Conservation (phyloP, 2,797 vertebrate genomes). For the Delichon dasypus region DNA sequence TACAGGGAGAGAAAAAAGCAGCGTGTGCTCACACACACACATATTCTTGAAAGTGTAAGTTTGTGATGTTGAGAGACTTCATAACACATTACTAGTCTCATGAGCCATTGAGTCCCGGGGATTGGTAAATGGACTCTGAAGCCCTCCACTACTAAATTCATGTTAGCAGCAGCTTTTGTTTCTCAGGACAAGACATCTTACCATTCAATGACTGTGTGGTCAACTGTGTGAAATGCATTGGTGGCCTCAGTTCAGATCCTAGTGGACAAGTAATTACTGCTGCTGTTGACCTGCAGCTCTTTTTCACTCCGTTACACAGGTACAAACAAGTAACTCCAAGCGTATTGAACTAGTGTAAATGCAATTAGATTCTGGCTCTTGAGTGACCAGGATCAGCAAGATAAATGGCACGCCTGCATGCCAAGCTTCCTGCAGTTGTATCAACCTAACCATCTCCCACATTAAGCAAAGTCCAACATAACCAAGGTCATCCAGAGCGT, state of each 20-base stretch:
- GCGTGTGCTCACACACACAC: neutral
- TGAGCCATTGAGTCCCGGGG: constrained; percentile 40
- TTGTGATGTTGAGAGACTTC: constrained; percentile 18
- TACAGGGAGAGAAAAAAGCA: neutral
- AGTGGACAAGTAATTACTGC: constrained; percentile 39
- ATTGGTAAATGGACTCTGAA: constrained; percentile 56
- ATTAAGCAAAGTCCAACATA: accelerated
- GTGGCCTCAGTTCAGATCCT: constrained; percentile 45
- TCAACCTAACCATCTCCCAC: neutral
- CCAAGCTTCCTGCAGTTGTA: neutral
- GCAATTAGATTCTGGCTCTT: constrained; percentile 14
- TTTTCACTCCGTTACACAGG: constrained; percentile 36
- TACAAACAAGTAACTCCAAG: constrained; percentile 30
- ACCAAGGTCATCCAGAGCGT: neutral
- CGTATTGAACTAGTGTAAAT: constrained; percentile 40
- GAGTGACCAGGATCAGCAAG: neutral
- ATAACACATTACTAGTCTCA: constrained; percentile 55
- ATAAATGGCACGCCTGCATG: neutral
- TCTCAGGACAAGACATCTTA: constrained; percentile 27
- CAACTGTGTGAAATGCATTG: constrained; percentile 60
- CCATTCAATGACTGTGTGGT: constrained; percentile 40
- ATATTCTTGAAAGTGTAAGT: neutral
- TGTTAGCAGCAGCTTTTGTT: constrained; percentile 28
- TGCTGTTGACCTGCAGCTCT: constrained; percentile 18
- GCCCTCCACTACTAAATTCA: neutral